A percentile compares a stretch with the other conserved stretches of the same genome.
phyloP scores from a whole-genome alignment of 2,888 invertebrate genomes.

The Clitarchus hookeri region DNA sequence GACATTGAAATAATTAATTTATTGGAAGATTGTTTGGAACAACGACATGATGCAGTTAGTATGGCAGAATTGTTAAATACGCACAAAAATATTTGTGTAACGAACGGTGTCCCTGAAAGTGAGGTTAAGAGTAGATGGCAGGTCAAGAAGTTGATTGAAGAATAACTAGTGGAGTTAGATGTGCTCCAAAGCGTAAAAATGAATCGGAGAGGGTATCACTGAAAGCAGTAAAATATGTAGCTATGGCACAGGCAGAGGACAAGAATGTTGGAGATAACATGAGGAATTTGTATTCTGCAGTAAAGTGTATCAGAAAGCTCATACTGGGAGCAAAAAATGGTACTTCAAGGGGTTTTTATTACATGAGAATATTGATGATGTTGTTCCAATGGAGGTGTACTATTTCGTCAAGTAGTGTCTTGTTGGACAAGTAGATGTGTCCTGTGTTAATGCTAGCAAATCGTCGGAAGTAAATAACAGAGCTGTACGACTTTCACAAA shows the following conservation, averaged over 20 bases:
- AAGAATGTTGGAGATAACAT: not conserved
- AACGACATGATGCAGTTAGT: too few species aligned
- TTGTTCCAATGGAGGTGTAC: not conserved
- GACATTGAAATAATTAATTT: too few species aligned
- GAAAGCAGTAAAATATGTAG: not conserved
- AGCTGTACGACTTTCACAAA: conserved; percentile 15
- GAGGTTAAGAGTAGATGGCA: too few species aligned
- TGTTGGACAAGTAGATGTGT: not conserved
- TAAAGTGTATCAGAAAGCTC: not conserved
- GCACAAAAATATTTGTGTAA: too few species aligned
- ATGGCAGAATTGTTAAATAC: too few species aligned
- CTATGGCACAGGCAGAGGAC: not conserved
- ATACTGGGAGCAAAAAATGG: not conserved
- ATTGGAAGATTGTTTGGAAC: too few species aligned
- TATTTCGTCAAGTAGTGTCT: not conserved
- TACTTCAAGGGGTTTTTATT: not conserved
- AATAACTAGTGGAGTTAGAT: too few species aligned
- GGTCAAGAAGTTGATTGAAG: too few species aligned
- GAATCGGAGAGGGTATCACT: not conserved
- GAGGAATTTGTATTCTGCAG: conserved; percentile 1
- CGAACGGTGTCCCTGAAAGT: too few species aligned
- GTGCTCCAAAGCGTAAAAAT: too few species aligned
- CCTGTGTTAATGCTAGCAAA: not conserved
- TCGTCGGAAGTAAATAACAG: not conserved
- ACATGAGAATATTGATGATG: not conserved